These are phyloP conservation scores for Lymantria dispar DNA, from an alignment of 2,888 invertebrate genomes.

Conservation along the genomic window DNA sequence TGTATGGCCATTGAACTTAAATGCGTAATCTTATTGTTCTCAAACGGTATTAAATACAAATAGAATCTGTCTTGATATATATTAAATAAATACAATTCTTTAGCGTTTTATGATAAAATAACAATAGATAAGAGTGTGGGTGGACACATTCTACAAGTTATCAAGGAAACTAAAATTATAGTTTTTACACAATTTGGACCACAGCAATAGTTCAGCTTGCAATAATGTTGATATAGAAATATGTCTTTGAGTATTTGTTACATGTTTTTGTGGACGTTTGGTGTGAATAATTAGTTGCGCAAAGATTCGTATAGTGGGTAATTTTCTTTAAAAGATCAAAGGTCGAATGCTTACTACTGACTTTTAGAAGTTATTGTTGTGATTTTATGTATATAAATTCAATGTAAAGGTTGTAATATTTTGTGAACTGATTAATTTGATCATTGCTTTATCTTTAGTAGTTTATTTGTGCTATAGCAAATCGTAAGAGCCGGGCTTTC, in stretches of 20 bases:
- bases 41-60: no score
- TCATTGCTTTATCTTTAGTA: no score
- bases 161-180: slow-evolving; percentile 36
- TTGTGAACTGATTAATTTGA: no score
- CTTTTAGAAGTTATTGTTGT: slow-evolving; percentile 7
- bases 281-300: slow-evolving; percentile 15
- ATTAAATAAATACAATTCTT: no score
- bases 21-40: no score
- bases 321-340: slow-evolving; percentile 19
- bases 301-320: slow-evolving; percentile 4
- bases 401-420: no score
- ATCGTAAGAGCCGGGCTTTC: no score
- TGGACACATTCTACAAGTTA: slow-evolving; percentile 43
- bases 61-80: no score
- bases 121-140: slow-evolving; percentile 42
- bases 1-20: no score
- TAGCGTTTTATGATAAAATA: slow-evolving; percentile 20
- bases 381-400: background rate
- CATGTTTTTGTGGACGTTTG: slow-evolving; percentile 12
- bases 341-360: slow-evolving; percentile 9
- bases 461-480: no score
- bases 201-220: slow-evolving; percentile 24
- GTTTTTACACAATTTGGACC: slow-evolving; percentile 36
- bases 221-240: slow-evolving; percentile 17
- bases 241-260: slow-evolving; percentile 9